These are phyloP conservation scores for Xiphophorus maculatus DNA, from an alignment of 2,113 vertebrate genomes.

Conservation along the genomic window DNA sequence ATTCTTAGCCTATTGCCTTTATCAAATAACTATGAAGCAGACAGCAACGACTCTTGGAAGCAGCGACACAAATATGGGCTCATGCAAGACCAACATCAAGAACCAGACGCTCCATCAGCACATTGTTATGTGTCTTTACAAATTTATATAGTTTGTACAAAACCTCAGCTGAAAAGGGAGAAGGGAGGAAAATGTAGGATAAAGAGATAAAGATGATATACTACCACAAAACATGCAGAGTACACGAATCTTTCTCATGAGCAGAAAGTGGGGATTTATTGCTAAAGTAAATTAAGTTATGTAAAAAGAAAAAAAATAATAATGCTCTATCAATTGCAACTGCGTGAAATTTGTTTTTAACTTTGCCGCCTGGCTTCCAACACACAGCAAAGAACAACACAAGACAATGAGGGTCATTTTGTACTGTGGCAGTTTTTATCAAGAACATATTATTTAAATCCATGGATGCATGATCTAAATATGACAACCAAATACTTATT, in stretches of 20 bases:
- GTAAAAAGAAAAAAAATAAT: no score
- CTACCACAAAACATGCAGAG: neutral
- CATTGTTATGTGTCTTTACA: constrained; percentile 5
- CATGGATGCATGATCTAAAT: neutral
- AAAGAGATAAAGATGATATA: neutral
- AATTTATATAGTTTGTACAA: neutral
- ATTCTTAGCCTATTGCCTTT: no score
- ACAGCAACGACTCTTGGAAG: no score
- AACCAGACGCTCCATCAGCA: no score
- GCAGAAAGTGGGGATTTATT: neutral
- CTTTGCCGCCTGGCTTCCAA: neutral
- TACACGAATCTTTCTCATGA: neutral
- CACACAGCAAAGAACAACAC: neutral
- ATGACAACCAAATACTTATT: neutral
- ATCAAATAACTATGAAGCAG: no score
- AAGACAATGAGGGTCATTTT: no score
- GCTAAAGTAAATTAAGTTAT: no score
- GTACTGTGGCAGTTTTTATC: no score
- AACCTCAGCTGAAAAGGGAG: neutral
- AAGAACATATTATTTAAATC: neutral
- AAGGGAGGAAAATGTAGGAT: no score
- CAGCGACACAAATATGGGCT: no score
- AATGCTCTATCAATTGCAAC: no score
- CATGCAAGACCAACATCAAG: no score
- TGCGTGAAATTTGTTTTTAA: neutral